Evolutionary conservation across 2,113 vertebrate species (phyloP).

Genomic region (Forbesichthys agassizii): DNA sequence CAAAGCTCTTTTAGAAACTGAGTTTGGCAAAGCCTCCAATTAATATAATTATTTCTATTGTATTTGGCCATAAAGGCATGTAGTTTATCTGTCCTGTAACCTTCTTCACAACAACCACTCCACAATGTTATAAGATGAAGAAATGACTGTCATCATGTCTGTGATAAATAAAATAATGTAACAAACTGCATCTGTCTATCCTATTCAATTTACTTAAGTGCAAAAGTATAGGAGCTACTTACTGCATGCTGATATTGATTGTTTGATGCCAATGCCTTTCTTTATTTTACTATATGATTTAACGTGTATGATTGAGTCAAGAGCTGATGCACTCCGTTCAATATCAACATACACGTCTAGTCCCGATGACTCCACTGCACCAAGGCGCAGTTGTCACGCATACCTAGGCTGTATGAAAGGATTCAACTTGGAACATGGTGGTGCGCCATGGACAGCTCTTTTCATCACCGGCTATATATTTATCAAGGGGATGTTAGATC

Average conservation of each 20-base stretch:
- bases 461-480: slow-evolving; percentile 38
- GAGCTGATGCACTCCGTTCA: too few species aligned
- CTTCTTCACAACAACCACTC: slow-evolving; percentile 36
- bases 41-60: slow-evolving; percentile 73
- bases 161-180: slow-evolving; percentile 61
- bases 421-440: accelerated
- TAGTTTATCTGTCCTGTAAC: slow-evolving; percentile 58
- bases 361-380: background rate
- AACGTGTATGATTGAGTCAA: too few species aligned
- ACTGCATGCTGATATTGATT: too few species aligned
- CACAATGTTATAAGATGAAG: slow-evolving; percentile 55
- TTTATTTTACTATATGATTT: too few species aligned
- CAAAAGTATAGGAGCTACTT: too few species aligned
- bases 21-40: slow-evolving; percentile 51
- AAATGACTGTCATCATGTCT: slow-evolving; percentile 43
- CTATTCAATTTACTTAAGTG: slow-evolving; percentile 1
- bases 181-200: slow-evolving; percentile 7
- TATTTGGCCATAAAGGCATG: slow-evolving; percentile 40
- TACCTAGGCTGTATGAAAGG: slow-evolving; percentile 29
- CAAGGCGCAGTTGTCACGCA: slow-evolving; percentile 1
- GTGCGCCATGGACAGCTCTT: slow-evolving; percentile 20
- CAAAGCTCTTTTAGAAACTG: slow-evolving; percentile 71
- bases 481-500: slow-evolving; percentile 59
- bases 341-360: too few species aligned
- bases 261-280: too few species aligned